These are phyloP conservation scores for Galerucella pusilla DNA, from an alignment of 2,888 invertebrate genomes.

Conservation along the genomic window DNA sequence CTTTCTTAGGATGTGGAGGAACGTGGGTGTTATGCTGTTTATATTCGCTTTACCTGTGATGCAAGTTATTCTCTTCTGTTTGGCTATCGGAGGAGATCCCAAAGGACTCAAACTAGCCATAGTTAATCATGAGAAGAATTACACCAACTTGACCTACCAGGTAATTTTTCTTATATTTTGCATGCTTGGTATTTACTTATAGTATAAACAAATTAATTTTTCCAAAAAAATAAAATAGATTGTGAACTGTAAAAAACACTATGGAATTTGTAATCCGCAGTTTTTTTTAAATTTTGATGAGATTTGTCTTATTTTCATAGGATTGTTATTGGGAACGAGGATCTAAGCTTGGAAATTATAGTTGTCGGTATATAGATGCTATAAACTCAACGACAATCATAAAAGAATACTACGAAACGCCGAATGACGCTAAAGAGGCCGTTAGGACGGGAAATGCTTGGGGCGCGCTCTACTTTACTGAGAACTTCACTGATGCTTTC, in stretches of 20 bases:
- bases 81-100: constrained; percentile 91
- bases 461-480: constrained; percentile 89
- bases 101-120: constrained; percentile 84
- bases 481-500: constrained; percentile 89
- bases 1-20: constrained; percentile 91
- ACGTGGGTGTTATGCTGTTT: constrained; percentile 93
- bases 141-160: constrained; percentile 61
- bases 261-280: too few relatives aligned
- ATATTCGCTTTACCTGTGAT: constrained; percentile 92
- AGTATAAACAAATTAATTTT: too few relatives aligned
- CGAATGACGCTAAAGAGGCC: constrained; percentile 76
- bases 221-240: too few relatives aligned
- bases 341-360: constrained; percentile 78
- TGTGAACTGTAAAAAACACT: too few relatives aligned
- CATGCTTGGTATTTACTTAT: not conserved
- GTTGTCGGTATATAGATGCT: constrained; percentile 73
- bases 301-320: constrained; percentile 7
- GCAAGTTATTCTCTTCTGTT: constrained; percentile 93
- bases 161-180: not conserved
- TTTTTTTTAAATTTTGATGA: not conserved
- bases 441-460: constrained; percentile 84
- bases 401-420: constrained; percentile 75
- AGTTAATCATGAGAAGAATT: constrained; percentile 74
- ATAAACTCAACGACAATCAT: constrained; percentile 70
- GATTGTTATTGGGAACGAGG: constrained; percentile 64